These are phyloP conservation scores for Drosophila nigromelanica DNA, from an alignment of 1,140 invertebrate genomes.

Conservation along the genomic window DNA sequence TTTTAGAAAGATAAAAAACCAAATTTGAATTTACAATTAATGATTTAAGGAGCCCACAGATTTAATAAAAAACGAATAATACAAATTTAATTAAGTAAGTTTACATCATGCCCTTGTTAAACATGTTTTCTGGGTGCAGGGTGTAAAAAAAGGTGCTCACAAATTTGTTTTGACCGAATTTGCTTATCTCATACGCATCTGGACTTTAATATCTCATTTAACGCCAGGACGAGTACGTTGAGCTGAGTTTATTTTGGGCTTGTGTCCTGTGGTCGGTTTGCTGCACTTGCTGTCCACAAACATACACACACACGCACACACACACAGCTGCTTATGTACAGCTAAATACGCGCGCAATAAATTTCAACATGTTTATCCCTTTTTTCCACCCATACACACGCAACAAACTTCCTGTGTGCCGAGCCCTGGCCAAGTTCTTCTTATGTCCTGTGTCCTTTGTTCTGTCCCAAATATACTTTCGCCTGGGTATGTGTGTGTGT, in stretches of 20 bases:
- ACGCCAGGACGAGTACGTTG: slow-evolving; percentile 71
- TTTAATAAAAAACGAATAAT: too few relatives aligned
- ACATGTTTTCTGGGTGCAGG: background rate
- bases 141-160: slow-evolving; percentile 46
- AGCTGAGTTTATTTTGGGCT: slow-evolving; percentile 24
- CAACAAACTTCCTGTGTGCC: slow-evolving; percentile 18
- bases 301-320: slow-evolving; percentile 8
- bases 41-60: too few relatives aligned
- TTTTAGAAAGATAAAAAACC: too few relatives aligned
- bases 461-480: slow-evolving; percentile 30
- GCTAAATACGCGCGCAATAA: slow-evolving; percentile 62
- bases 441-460: slow-evolving; percentile 52
- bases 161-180: slow-evolving; percentile 60
- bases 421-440: slow-evolving; percentile 34
- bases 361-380: slow-evolving; percentile 75
- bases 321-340: slow-evolving; percentile 29
- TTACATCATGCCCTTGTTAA: background rate
- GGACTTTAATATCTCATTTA: slow-evolving; percentile 79
- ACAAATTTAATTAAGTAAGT: too few relatives aligned
- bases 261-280: slow-evolving; percentile 17
- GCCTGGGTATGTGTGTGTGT: slow-evolving; percentile 10
- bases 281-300: slow-evolving; percentile 51
- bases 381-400: slow-evolving; percentile 41
- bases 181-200: slow-evolving; percentile 71
- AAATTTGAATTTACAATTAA: too few relatives aligned